Base-by-base conservation (phyloP, 2,113 vertebrate species). In the Telmatochromis sp. region DNA sequence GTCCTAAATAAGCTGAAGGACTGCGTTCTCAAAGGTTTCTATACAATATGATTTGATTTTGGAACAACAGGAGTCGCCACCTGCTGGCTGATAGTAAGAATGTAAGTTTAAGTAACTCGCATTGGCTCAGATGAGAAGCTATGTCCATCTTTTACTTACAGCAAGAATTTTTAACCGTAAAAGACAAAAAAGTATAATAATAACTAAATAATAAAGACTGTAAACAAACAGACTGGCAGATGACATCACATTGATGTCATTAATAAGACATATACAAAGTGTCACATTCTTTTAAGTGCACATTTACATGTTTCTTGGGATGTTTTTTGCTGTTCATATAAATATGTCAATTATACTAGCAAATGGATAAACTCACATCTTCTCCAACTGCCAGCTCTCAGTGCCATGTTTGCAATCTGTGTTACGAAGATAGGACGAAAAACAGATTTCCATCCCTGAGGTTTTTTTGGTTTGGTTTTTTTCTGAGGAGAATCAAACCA, bases 321-420 rank as follows among this genome's bases (percentile, higher is more conserved):
- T 47, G 7, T 84, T 58, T 58, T 51, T 82, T 15, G 10, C 81
- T 35, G 31, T 26, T 14, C 17, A 80, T 81, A 54, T 83, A n/a
- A 83, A 9, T 17, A n/a, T 84, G 83, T 86, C 81, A 87, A 31
- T 65, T 58, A 79, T 21, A 68, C 57, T 88, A 89, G 87, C 51
- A 55, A 87, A 87, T 83, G 75, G 80, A 89, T 65, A 63, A 78
- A 86, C 81, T 90, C 85, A 80, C 68, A 83, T 65, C n/a, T 86
- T 87, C 87, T 83, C 75, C 28, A 7, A 89, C 93, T 86, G 17
- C 82, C 87, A 73, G 85, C 90, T 91, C 86, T 88, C 88, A 63
- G 31, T 91, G 91, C 90, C 88, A 92, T 86, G 92, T 90, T 86
- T 92, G 87, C 91, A 89, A 94, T 94, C 92, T 94, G 93, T 87